phyloP scores from a whole-genome alignment of 2,113 vertebrate genomes.

The Gallinago undulata region DNA sequence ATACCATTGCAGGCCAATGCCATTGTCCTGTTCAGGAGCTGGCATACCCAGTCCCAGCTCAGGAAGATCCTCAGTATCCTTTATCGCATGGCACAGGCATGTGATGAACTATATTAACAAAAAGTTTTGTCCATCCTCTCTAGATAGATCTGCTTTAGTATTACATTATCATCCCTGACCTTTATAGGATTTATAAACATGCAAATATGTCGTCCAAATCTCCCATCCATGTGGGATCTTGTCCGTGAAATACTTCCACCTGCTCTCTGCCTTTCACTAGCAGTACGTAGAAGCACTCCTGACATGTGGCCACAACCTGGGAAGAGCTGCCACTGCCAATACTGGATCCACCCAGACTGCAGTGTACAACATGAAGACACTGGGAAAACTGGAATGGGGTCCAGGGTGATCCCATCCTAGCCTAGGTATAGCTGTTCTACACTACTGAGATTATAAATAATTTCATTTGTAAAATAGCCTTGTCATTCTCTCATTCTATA shows the following conservation, averaged over 20 bases:
- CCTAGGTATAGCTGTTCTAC: background rate
- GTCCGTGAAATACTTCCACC: background rate
- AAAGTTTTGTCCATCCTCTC: background rate
- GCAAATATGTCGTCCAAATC: background rate
- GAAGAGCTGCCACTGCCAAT: background rate
- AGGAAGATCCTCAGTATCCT: background rate
- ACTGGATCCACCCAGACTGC: background rate
- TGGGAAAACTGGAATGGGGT: background rate
- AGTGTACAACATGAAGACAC: background rate
- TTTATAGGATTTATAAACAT: background rate
- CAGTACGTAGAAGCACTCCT: background rate
- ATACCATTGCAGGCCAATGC: background rate
- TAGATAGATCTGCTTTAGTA: background rate
- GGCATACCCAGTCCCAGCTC: background rate
- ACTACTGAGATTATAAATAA: background rate
- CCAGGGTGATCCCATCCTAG: background rate
- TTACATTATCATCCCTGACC: background rate
- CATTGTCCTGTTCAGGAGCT: background rate
- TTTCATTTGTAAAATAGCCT: background rate
- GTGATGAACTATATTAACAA: background rate
- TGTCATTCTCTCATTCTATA: background rate
- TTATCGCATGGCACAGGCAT: background rate
- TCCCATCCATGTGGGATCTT: background rate
- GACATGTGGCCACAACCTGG: rapidly evolving
- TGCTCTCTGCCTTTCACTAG: background rate